A percentile compares a stretch with the other conserved stretches of the same genome.
Evolutionary conservation across 1,140 invertebrate genomes (phyloP).

Genomic region (Notospermus geniculatus): DNA sequence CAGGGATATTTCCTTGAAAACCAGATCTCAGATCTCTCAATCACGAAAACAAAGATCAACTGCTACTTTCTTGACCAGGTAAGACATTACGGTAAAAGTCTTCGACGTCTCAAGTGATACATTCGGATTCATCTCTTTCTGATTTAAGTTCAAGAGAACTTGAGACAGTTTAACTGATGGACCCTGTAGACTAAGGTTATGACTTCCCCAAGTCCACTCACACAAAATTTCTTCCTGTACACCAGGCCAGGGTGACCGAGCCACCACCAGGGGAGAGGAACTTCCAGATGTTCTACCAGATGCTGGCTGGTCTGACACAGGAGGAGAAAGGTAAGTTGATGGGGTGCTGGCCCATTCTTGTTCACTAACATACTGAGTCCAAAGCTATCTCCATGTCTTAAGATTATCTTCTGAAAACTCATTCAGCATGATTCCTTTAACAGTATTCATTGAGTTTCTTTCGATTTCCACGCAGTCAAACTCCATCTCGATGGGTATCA

Average conservation of each 20-base stretch:
- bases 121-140: too few relatives aligned
- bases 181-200: neutral
- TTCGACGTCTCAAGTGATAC: too few relatives aligned
- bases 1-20: conserved; percentile 95
- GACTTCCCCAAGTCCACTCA: too few relatives aligned
- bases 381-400: neutral
- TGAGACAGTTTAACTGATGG: neutral
- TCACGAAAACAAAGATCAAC: conserved; percentile 93
- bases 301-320: conserved; percentile 82
- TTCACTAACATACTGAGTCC: too few relatives aligned
- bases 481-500: too few relatives aligned
- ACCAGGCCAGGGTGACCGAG: conserved; percentile 82
- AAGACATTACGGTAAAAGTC: too few relatives aligned
- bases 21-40: conserved; percentile 90
- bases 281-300: conserved; percentile 97
- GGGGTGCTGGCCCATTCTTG: neutral
- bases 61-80: conserved; percentile 83
- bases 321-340: conserved; percentile 73
- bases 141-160: too few relatives aligned
- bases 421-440: neutral
- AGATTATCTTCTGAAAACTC: neutral
- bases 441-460: neutral
- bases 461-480: too few relatives aligned
- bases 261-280: conserved; percentile 86
- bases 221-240: conserved; percentile 15